Evolutionary conservation across 2,797 vertebrate genomes (phyloP), one percentile per base, ranked within the genome.

Genomic region (Betta splendens): DNA sequence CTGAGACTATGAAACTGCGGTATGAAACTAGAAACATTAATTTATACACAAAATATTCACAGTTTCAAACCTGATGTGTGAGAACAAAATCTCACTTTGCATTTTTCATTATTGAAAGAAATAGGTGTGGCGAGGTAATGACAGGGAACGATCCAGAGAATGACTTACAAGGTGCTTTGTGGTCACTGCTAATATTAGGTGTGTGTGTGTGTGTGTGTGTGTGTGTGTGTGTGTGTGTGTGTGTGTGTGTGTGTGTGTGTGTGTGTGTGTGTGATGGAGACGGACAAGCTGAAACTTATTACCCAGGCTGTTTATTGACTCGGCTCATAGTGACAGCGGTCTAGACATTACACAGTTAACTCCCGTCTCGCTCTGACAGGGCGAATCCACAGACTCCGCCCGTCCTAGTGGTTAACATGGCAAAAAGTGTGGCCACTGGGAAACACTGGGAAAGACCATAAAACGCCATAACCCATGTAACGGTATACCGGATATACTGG

Each of bases 401-500:
- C 65, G 16, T 43, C 11, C 21, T 46, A 17, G 18, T 17, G 11
- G 45, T 65, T 69, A 42, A 65, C 60, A 75, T 36, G 32, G 48
- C 37, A 52, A 52, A 25, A 69, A 54, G 54, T 66, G 64, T 57
- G 37, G 55, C 56, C 49, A 52, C n/a, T 15, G 5, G 28, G 61
- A 55, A 50, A 61, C 28, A 21, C 37, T 18, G 32, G 40, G 37
- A 70, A 58, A 53, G 1, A 66, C 20, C 25, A 38, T 56, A 49
- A 60, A 57, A 22, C 43, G 39, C 46, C 52, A 61, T 72, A 59
- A 57, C 85, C 72, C 77, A 73, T 47, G 84, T 81, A 85, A 85
- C 80, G 38, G 61, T 83, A 86, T 62, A 89, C 87, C 86, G n/a
- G n/a, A n/a, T n/a, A n/a, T 87, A 74, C 29, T 73, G 73, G 72